These are phyloP conservation scores for Mya arenaria DNA, from an alignment of 1,140 invertebrate genomes.

Conservation along the genomic window DNA sequence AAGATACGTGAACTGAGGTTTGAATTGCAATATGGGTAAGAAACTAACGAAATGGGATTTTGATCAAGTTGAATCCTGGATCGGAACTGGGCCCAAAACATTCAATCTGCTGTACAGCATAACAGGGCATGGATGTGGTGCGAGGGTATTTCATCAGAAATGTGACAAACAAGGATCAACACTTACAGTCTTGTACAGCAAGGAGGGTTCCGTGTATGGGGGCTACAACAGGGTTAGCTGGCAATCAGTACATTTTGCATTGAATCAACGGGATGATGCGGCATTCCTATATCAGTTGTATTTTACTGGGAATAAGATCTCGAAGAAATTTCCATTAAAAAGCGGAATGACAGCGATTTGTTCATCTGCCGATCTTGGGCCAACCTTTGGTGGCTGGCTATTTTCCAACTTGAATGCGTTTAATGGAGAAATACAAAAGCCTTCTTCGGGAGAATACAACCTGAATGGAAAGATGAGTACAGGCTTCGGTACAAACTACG, in stretches of 20 bases:
- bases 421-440: too few species aligned
- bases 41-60: too few species aligned
- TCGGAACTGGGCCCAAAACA: not conserved
- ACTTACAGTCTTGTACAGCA: constrained; percentile 55
- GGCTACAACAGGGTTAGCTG: constrained; percentile 48
- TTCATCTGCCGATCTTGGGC: too few species aligned
- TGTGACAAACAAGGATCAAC: constrained; percentile 58
- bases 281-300: not conserved
- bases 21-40: too few species aligned
- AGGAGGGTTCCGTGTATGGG: constrained; percentile 51
- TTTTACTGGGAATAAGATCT: not conserved
- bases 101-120: constrained; percentile 55
- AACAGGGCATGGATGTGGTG: constrained; percentile 34
- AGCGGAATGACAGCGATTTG: not conserved
- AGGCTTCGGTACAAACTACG: not conserved
- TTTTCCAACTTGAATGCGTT: too few species aligned
- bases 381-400: too few species aligned
- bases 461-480: not conserved
- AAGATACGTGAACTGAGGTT: too few species aligned
- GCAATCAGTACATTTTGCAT: constrained; percentile 32
- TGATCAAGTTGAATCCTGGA: constrained; percentile 30
- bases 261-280: not conserved
- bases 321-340: not conserved
- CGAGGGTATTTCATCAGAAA: constrained; percentile 49
- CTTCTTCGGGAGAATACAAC: not conserved